Percentiles rank a stretch among this genome's conserved stretches.
Conservation (phyloP, 37 sponge, comb jelly and placozoan genomes). For the Cladorhizidae sp. region DNA sequence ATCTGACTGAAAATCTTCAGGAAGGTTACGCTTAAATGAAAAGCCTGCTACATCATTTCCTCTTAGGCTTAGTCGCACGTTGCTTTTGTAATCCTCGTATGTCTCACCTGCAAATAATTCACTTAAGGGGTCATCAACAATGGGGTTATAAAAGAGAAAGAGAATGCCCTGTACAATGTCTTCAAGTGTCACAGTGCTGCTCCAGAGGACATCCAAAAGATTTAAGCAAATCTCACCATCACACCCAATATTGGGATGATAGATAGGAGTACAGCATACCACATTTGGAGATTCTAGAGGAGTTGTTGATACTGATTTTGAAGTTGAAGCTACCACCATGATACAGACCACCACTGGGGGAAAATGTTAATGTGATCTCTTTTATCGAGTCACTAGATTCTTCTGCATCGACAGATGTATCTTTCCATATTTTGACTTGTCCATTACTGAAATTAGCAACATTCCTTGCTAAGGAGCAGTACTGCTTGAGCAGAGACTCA, state of each 20-base stretch:
- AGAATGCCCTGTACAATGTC: slow-evolving; percentile 80
- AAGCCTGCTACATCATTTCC: slow-evolving; percentile 43
- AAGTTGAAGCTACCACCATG: slow-evolving; percentile 59
- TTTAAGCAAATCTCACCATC: slow-evolving; percentile 57
- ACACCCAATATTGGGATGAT: slow-evolving; percentile 79
- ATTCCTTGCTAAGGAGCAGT: slow-evolving; percentile 23
- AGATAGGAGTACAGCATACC: slow-evolving; percentile 47
- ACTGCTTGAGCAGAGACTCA: slow-evolving; percentile 46
- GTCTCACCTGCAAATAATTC: slow-evolving; percentile 34
- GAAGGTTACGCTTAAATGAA: slow-evolving; percentile 19
- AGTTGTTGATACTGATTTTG: slow-evolving; percentile 46
- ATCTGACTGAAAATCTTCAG: slow-evolving; percentile 27
- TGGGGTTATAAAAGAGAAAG: slow-evolving; percentile 75
- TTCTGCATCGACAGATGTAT: neutral
- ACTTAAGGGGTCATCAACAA: slow-evolving; percentile 73
- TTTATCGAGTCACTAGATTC: slow-evolving; percentile 11
- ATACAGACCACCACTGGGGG: slow-evolving; percentile 49
- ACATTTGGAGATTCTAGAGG: slow-evolving; percentile 42
- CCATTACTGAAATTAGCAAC: slow-evolving; percentile 42
- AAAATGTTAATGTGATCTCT: slow-evolving; percentile 15
- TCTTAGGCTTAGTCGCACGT: slow-evolving; percentile 35
- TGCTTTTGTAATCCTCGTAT: slow-evolving; percentile 27
- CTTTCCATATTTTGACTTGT: slow-evolving; percentile 22
- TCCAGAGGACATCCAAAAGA: slow-evolving; percentile 71
- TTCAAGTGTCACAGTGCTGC: slow-evolving; percentile 47